Evolutionary conservation across 2,797 vertebrate species (phyloP).

Genomic region (Myotis planiceps): DNA sequence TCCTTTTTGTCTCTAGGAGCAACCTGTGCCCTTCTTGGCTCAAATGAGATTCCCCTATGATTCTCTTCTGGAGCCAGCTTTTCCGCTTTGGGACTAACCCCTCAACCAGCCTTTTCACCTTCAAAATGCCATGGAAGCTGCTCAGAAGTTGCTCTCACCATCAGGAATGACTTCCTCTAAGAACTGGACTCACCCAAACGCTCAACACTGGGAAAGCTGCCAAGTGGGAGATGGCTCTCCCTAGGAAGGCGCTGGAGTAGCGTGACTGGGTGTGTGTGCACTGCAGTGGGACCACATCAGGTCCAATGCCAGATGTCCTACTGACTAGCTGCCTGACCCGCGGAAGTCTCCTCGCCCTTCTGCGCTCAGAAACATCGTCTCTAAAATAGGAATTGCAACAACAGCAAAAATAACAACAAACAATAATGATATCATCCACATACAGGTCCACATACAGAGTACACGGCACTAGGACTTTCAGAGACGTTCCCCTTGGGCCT

Average conservation of each 20-base stretch:
- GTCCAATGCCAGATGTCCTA: neutral
- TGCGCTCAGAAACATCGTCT: neutral
- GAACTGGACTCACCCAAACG: neutral
- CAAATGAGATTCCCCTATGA: neutral
- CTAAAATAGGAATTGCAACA: neutral
- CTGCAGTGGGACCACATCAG: neutral
- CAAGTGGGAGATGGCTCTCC: neutral
- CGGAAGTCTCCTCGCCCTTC: neutral
- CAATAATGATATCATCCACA: neutral
- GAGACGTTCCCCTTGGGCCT: neutral
- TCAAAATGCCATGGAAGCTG: neutral
- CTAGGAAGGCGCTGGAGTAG: neutral
- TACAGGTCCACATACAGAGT: neutral
- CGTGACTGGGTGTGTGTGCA: neutral
- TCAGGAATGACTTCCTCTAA: neutral
- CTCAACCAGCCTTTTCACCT: neutral
- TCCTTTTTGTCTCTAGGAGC: neutral
- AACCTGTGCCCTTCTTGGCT: neutral
- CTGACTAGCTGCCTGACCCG: neutral
- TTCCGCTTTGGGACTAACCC: neutral
- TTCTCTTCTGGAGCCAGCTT: neutral
- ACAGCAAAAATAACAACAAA: neutral
- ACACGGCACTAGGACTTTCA: neutral
- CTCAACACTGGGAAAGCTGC: neutral
- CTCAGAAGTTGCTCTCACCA: neutral